Conservation (phyloP, 2,797 vertebrate species). For the Prionace glauca region DNA sequence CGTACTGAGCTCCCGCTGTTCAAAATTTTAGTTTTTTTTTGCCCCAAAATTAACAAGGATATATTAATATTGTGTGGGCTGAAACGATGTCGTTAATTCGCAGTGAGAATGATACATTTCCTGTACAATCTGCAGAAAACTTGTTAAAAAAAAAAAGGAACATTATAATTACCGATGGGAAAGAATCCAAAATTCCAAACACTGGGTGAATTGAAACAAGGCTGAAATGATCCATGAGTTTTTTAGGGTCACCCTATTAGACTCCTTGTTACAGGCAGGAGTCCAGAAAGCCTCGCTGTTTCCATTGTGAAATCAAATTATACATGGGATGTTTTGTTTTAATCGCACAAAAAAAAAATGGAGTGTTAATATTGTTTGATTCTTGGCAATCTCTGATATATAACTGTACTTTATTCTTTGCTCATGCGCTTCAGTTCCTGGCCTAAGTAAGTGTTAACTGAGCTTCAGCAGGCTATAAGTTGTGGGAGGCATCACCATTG, state of each 20-base stretch:
- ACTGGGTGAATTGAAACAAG: not conserved
- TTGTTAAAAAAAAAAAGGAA: not conserved
- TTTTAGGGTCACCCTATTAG: not conserved
- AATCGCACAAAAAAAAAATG: not conserved
- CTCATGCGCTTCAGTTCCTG: not conserved
- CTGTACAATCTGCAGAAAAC: not conserved
- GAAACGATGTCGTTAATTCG: not conserved
- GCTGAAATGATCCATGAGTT: not conserved
- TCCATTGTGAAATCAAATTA: not conserved
- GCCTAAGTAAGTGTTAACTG: not conserved
- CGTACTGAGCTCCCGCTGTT: not conserved
- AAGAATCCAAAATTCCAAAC: not conserved
- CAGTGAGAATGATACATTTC: not conserved
- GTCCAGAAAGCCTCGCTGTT: not conserved
- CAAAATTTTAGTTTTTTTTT: not conserved
- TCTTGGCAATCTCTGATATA: not conserved
- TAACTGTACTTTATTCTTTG: not conserved
- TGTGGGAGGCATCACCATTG: not conserved
- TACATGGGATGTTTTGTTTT: not conserved
- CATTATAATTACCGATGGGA: not conserved
- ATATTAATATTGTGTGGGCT: not conserved
- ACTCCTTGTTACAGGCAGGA: not conserved
- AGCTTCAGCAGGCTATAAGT: not conserved
- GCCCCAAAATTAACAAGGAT: not conserved
- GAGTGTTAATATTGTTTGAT: not conserved